Percentiles rank a stretch among this genome's conserved stretches.
Evolutionary conservation across 2,888 invertebrate genomes (phyloP).

Genomic region (Nasonovia ribisnigri): DNA sequence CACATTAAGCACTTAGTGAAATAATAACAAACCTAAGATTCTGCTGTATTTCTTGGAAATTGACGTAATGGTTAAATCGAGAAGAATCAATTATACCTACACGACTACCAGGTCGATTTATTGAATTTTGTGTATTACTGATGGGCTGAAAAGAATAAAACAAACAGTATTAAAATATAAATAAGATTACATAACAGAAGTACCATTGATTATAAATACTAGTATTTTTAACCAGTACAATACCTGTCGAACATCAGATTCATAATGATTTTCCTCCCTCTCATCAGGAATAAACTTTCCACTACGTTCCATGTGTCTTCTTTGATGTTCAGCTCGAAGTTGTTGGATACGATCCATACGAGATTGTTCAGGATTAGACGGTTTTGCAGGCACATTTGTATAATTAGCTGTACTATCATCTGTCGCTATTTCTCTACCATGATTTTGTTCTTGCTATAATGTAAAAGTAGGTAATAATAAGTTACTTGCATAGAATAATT

Average conservation of each 20-base stretch:
- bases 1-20: background rate
- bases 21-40: slow-evolving; percentile 80
- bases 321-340: slow-evolving; percentile 73
- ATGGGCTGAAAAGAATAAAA: slow-evolving; percentile 54
- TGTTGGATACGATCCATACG: slow-evolving; percentile 72
- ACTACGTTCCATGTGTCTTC: slow-evolving; percentile 72
- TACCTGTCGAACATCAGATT: slow-evolving; percentile 21
- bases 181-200: background rate
- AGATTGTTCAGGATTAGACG: slow-evolving; percentile 65
- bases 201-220: background rate
- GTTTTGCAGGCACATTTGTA: background rate
- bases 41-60: slow-evolving; percentile 87
- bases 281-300: slow-evolving; percentile 40
- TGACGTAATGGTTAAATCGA: slow-evolving; percentile 81
- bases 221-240: background rate
- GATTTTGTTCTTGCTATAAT: slow-evolving; percentile 64
- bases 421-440: slow-evolving; percentile 22
- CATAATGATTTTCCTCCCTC: slow-evolving; percentile 38
- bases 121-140: slow-evolving; percentile 70
- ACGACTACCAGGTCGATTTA: slow-evolving; percentile 74
- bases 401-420: background rate
- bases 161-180: slow-evolving; percentile 3
- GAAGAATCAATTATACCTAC: slow-evolving; percentile 74
- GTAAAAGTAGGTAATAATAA: background rate
- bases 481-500: background rate